Base-by-base conservation (phyloP, 2,797 vertebrate species). In the Garrulus glandarius region DNA sequence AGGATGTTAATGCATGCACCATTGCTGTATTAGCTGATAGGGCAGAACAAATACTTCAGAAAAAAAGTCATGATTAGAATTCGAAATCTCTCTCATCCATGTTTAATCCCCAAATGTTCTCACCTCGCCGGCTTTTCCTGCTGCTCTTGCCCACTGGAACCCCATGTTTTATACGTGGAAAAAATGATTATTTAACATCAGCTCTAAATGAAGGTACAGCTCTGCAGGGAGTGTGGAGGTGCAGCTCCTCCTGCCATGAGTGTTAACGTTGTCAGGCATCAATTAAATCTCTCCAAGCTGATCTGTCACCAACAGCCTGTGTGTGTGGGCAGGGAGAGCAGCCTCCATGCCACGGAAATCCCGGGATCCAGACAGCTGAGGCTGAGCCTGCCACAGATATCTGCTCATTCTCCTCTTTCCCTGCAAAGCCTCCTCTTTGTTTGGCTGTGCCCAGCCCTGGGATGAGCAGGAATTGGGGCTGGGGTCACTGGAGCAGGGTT, bases 81-180 rank as follows among this genome's bases (percentile, higher is more conserved):
- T 98, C 98, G n/a, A 98, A 99, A 98, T 98, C 98, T 37, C 98
- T 97, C 5, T 99, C 98, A 4, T 98, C 98, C 98, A 98, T 98
- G 93, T 98, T 99, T 19, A 99, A 98, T 23, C 98, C 98, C 98
- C 99, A 99, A 68, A 98, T 32, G 63, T 99, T 98, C 98, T 99
- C 99, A 97, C 99, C 99, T 86, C 97, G 34, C 96, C 98, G 98
- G 72, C 98, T 99, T 97, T 98, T 99, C 97, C 99, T 98, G 98
- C 98, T 99, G 96, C 98, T 98, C 95, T 99, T 98, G 97, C 99
- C 98, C 63, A 98, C 96, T 16, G 98, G 97, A 89, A 98, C 53
- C 88, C 89, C 95, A 98, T 68, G 98, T 98, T 96, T 98, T 98
- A 97, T 96, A 98, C 98, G 98, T 99, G 95, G 39, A 41, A 57